Percentiles rank a stretch among this genome's conserved stretches.
Conservation (phyloP, 2,797 vertebrate species). For the Lacerta viridis region DNA sequence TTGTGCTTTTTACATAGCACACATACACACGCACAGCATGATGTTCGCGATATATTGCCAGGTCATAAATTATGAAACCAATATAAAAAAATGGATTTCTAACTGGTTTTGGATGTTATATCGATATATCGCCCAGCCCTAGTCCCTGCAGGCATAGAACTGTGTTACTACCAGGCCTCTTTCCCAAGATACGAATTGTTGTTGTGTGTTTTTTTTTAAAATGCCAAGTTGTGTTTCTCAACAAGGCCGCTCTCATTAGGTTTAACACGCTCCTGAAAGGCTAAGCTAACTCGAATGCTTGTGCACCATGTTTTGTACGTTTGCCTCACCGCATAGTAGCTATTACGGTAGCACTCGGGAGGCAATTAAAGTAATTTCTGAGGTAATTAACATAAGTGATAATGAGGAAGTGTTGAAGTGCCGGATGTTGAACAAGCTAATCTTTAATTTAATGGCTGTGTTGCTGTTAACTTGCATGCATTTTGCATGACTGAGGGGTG, state of each 20-base stretch:
- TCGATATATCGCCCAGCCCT: too few relatives aligned
- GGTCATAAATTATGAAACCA: too few relatives aligned
- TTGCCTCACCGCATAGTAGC: slow-evolving; percentile 65
- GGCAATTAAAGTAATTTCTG: slow-evolving; percentile 77
- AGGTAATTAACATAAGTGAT: slow-evolving; percentile 76
- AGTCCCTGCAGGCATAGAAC: not conserved
- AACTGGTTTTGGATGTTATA: too few relatives aligned
- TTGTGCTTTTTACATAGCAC: too few relatives aligned
- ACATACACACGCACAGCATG: too few relatives aligned
- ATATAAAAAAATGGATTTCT: too few relatives aligned
- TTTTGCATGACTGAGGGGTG: slow-evolving; percentile 60
- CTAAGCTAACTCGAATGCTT: slow-evolving; percentile 11
- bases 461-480: slow-evolving; percentile 33
- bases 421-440: slow-evolving; percentile 68
- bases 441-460: slow-evolving; percentile 70
- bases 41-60: too few relatives aligned
- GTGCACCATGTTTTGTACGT: slow-evolving; percentile 47
- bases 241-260: slow-evolving; percentile 43
- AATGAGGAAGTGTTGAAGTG: slow-evolving; percentile 56
- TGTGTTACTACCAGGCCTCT: not conserved
- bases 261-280: slow-evolving; percentile 17
- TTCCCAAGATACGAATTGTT: not conserved
- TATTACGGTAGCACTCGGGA: slow-evolving; percentile 60
- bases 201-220: not conserved
- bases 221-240: slow-evolving; percentile 1